A percentile compares a stretch with the other conserved stretches of the same genome.
These are phyloP conservation scores for Takifugu bimaculatus DNA, from an alignment of 2,113 vertebrate species.

Conservation along the genomic window DNA sequence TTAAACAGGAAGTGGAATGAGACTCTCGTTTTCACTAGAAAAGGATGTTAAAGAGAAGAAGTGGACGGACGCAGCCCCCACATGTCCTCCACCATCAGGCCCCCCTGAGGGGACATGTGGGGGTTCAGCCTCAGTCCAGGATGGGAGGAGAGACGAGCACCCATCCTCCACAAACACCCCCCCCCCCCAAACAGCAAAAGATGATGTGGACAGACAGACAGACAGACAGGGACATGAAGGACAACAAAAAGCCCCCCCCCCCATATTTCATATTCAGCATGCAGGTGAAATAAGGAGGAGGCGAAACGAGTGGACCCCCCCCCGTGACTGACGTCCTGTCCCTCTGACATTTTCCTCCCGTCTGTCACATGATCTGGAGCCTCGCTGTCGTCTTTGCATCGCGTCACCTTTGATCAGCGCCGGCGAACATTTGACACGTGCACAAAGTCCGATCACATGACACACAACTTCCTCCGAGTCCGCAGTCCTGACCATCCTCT, in stretches of 20 bases:
- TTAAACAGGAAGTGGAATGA: no score
- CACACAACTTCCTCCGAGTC: conserved; percentile 82
- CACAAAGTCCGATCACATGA: conserved; percentile 88
- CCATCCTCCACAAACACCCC: conserved; percentile 50
- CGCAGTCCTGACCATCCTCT: conserved; percentile 70
- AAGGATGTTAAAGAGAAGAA: no score
- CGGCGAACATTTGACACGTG: conserved; percentile 86
- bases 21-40: no score
- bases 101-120: conserved; percentile 76
- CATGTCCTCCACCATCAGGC: conserved; percentile 7
- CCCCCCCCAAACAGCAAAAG: conserved; percentile 30
- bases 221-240: not conserved
- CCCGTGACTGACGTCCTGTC: conserved; percentile 59
- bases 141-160: conserved; percentile 25
- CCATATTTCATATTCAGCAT: conserved; percentile 48
- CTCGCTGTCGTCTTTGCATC: conserved; percentile 92
- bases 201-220: conserved; percentile 23
- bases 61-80: no score
- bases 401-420: conserved; percentile 97
- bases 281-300: conserved; percentile 47
- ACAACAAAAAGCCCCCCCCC: conserved; percentile 43
- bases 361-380: conserved; percentile 80
- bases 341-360: conserved; percentile 53
- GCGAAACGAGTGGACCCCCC: conserved; percentile 35
- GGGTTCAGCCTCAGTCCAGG: conserved; percentile 78